phyloP scores from a whole-genome alignment of 2,888 invertebrate genomes.

The Scotopteryx bipunctaria region DNA sequence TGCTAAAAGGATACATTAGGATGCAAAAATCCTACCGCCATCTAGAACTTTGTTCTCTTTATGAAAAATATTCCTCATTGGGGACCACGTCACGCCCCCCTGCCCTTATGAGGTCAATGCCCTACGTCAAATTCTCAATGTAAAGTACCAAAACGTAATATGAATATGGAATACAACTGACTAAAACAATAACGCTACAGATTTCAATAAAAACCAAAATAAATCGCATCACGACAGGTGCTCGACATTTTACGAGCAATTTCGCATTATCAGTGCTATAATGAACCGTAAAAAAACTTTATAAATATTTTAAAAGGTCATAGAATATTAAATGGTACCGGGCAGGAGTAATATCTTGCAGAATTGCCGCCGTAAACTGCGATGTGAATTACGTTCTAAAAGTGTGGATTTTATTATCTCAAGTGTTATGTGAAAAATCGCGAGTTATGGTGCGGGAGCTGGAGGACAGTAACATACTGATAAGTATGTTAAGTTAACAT shows the following conservation, averaged over 20 bases:
- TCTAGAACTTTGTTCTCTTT: too few relatives aligned
- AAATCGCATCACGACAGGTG: conserved; percentile 11
- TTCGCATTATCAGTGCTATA: conserved; percentile 42
- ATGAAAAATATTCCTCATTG: too few relatives aligned
- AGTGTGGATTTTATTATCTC: conserved; percentile 77
- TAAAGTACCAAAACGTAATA: too few relatives aligned
- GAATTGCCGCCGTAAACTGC: conserved; percentile 75
- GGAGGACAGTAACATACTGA: background rate
- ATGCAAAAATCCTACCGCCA: too few relatives aligned
- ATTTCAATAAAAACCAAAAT: conserved; percentile 3
- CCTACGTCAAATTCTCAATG: too few relatives aligned
- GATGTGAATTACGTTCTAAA: conserved; percentile 73
- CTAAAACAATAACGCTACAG: background rate
- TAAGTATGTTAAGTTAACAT: too few relatives aligned
- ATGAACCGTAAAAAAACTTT: conserved; percentile 65
- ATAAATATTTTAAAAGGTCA: conserved; percentile 78
- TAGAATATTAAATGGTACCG: conserved; percentile 75
- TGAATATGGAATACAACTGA: too few relatives aligned
- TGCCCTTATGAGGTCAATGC: too few relatives aligned
- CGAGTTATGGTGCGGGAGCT: conserved; percentile 36
- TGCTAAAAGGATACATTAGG: too few relatives aligned
- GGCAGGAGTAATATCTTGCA: conserved; percentile 66
- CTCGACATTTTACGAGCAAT: conserved; percentile 36
- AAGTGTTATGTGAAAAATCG: conserved; percentile 63
- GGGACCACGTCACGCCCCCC: too few relatives aligned